phyloP scores from a whole-genome alignment of 2,888 invertebrate genomes.

The Dryadula phaetusa region DNA sequence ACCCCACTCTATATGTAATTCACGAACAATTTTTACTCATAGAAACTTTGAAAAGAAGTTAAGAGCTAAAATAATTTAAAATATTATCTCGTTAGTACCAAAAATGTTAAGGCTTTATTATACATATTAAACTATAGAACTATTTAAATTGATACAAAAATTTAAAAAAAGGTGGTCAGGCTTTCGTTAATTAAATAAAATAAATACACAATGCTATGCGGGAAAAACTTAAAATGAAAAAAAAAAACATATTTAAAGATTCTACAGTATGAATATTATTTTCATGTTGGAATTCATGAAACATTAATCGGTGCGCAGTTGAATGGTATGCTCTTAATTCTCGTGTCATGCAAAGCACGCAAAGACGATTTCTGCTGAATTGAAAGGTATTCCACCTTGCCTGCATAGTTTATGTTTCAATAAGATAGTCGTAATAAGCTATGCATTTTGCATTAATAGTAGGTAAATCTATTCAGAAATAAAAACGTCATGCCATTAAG shows the following conservation, averaged over 20 bases:
- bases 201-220: too few species aligned
- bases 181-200: too few species aligned
- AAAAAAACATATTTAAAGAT: background rate
- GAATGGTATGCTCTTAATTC: constrained; percentile 18
- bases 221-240: too few species aligned
- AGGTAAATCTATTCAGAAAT: too few species aligned
- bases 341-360: constrained; percentile 14
- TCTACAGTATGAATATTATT: background rate
- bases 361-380: constrained; percentile 2
- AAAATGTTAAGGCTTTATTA: background rate
- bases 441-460: background rate
- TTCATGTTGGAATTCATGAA: constrained; percentile 18
- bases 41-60: background rate
- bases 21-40: background rate
- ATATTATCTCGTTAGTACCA: background rate
- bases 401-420: constrained; percentile 15
- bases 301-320: background rate
- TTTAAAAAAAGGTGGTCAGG: too few species aligned
- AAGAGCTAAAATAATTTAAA: background rate
- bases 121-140: background rate
- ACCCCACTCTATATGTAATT: background rate
- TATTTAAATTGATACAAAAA: background rate
- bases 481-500: too few species aligned
- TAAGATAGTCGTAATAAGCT: background rate
- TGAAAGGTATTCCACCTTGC: constrained; percentile 2